These are phyloP conservation scores for Andricus quercusramuli DNA, from an alignment of 2,888 invertebrate species.

Conservation along the genomic window DNA sequence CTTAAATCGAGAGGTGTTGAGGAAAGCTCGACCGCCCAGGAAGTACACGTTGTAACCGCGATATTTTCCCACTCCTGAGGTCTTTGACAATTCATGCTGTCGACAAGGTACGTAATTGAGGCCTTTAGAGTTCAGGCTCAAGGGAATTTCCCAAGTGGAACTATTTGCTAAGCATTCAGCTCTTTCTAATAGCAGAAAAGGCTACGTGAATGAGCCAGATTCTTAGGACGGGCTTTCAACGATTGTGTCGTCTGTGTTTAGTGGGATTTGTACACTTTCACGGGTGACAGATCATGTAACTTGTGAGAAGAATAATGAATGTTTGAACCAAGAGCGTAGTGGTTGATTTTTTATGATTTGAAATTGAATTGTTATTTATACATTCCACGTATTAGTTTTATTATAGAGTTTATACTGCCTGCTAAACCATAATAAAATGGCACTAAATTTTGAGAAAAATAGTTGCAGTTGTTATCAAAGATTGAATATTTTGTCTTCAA, in stretches of 20 bases:
- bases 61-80: slow-evolving; percentile 18
- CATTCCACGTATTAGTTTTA: too few species aligned
- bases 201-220: slow-evolving; percentile 6
- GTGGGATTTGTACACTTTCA: neutral
- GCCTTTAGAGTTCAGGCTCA: neutral
- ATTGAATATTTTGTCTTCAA: neutral
- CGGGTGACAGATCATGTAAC: neutral
- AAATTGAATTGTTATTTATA: too few species aligned
- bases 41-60: slow-evolving; percentile 19
- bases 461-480: neutral
- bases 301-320: neutral
- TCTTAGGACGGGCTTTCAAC: neutral
- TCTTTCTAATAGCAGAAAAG: slow-evolving; percentile 1
- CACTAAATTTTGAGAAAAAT: too few species aligned
- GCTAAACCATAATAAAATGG: too few species aligned
- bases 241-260: neutral
- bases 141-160: slow-evolving; percentile 3
- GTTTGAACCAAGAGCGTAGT: too few species aligned
- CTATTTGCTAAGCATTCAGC: neutral
- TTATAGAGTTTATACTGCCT: too few species aligned
- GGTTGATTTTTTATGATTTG: too few species aligned
- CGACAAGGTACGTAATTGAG: slow-evolving; percentile 10
- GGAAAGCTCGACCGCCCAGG: slow-evolving; percentile 26
- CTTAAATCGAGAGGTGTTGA: slow-evolving; percentile 30
- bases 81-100: slow-evolving; percentile 33